Evolutionary conservation across 2,888 invertebrate species (phyloP).

Genomic region (Shargacucullia verbasci): DNA sequence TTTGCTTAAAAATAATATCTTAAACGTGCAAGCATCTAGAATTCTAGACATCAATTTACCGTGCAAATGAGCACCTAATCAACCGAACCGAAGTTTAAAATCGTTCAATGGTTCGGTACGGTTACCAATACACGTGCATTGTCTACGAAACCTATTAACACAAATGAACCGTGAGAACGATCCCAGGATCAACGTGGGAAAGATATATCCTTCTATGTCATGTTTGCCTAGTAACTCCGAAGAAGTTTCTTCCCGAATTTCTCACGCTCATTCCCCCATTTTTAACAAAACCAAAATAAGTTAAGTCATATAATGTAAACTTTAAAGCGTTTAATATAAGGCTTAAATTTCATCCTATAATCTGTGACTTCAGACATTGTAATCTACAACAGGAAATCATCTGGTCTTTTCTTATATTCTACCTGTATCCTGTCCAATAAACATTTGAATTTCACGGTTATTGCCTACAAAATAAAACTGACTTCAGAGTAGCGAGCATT

Average conservation of each 20-base stretch:
- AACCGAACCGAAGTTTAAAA: constrained; percentile 28
- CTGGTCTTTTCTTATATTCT: constrained; percentile 68
- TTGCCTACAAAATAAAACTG: not conserved
- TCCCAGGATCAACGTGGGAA: constrained; percentile 72
- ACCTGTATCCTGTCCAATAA: constrained; percentile 63
- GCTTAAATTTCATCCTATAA: constrained; percentile 45
- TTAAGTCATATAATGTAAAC: constrained; percentile 46
- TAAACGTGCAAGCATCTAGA: too few relatives aligned
- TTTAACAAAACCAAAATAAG: constrained; percentile 75
- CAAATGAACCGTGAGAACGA: constrained; percentile 64
- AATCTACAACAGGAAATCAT: constrained; percentile 66
- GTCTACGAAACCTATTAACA: constrained; percentile 43
- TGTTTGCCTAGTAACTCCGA: constrained; percentile 81
- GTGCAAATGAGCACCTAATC: constrained; percentile 31
- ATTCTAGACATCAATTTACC: too few relatives aligned
- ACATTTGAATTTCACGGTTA: constrained; percentile 49
- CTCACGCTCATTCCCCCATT: constrained; percentile 84
- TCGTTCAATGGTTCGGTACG: constrained; percentile 40
- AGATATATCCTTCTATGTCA: constrained; percentile 64
- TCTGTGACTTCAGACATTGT: constrained; percentile 57
- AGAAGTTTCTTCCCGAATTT: constrained; percentile 88
- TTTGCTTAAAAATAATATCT: too few relatives aligned
- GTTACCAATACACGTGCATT: constrained; percentile 33
- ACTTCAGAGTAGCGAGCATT: constrained; percentile 18
- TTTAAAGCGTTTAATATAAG: constrained; percentile 31